Conservation (phyloP, 2,797 vertebrate genomes). For the Sparus aurata region DNA sequence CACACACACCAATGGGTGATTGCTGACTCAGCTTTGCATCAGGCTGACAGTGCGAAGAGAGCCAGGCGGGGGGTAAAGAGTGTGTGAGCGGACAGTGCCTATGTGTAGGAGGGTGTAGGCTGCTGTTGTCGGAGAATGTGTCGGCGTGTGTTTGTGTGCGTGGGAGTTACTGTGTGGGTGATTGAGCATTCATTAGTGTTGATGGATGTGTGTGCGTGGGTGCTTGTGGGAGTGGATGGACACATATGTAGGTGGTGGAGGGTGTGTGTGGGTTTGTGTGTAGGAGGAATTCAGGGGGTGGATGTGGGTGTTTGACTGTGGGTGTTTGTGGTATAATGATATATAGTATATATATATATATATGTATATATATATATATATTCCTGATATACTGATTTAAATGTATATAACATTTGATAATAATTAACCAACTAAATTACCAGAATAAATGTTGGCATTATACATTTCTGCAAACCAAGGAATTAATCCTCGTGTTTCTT, state of each 20-base stretch:
- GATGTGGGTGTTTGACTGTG: constrained; percentile 51
- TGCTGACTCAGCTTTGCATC: constrained; percentile 73
- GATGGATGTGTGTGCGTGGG: constrained; percentile 72
- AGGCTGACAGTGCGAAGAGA: constrained; percentile 75
- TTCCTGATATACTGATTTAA: not conserved
- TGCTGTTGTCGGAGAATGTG: constrained; percentile 53
- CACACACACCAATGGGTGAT: constrained; percentile 48
- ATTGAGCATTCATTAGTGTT: constrained; percentile 66
- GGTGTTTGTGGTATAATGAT: constrained; percentile 10
- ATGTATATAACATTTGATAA: too few relatives aligned
- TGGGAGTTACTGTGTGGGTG: constrained; percentile 65
- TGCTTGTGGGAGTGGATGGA: constrained; percentile 58
- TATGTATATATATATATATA: too few relatives aligned
- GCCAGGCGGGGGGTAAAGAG: constrained; percentile 61
- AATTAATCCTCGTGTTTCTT: too few relatives aligned
- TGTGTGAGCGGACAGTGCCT: constrained; percentile 43
- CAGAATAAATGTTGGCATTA: too few relatives aligned
- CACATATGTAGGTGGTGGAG: constrained; percentile 56
- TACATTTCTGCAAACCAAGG: too few relatives aligned
- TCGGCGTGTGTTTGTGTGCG: constrained; percentile 51
- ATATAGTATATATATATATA: too few relatives aligned
- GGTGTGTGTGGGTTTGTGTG: constrained; percentile 55
- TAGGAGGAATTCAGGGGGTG: constrained; percentile 63
- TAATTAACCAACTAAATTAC: too few relatives aligned
- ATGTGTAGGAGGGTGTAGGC: constrained; percentile 52